Conservation (phyloP, 2,797 vertebrate species). For the Sebastes flavidus region DNA sequence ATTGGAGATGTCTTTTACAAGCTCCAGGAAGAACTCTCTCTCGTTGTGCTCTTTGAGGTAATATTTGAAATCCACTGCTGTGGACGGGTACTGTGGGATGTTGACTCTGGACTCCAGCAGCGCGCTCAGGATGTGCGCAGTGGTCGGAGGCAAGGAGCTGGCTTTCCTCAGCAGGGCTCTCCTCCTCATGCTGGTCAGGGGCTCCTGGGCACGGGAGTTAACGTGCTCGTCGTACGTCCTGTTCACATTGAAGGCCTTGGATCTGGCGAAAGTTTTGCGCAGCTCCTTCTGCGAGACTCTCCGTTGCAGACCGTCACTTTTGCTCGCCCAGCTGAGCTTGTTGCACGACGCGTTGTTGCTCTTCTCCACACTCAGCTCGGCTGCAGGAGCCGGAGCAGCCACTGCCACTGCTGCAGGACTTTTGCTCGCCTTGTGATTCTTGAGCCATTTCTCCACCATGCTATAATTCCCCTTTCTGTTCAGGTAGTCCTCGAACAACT, state of each 20-base stretch:
- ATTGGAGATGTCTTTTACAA: conserved; percentile 99
- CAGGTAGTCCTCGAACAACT: conserved; percentile 91
- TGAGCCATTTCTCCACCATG: conserved; percentile 94
- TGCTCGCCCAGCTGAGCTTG: conserved; percentile 82
- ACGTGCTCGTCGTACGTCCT: conserved; percentile 97
- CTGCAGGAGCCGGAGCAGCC: not conserved
- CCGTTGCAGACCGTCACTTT: conserved; percentile 84
- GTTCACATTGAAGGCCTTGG: conserved; percentile 95
- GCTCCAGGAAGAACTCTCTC: conserved; percentile 95
- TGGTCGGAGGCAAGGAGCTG: conserved; percentile 95
- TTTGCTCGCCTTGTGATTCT: conserved; percentile 81
- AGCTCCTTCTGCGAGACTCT: conserved; percentile 95
- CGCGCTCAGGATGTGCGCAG: conserved; percentile 96
- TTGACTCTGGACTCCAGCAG: conserved; percentile 96
- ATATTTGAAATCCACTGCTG: conserved; percentile 96
- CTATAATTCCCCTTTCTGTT: conserved; percentile 90
- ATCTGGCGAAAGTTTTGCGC: conserved; percentile 95
- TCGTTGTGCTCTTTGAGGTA: conserved; percentile 95
- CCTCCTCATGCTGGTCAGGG: conserved; percentile 92
- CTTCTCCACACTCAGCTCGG: conserved; percentile 69
- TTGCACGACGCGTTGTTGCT: conserved; percentile 63
- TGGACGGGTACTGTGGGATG: conserved; percentile 96
- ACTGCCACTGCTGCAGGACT: conserved; percentile 49
- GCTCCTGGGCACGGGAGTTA: conserved; percentile 92
- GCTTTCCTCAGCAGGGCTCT: conserved; percentile 95